Conservation (phyloP, 2,113 vertebrate species). For the Gymnarchus niloticus region DNA sequence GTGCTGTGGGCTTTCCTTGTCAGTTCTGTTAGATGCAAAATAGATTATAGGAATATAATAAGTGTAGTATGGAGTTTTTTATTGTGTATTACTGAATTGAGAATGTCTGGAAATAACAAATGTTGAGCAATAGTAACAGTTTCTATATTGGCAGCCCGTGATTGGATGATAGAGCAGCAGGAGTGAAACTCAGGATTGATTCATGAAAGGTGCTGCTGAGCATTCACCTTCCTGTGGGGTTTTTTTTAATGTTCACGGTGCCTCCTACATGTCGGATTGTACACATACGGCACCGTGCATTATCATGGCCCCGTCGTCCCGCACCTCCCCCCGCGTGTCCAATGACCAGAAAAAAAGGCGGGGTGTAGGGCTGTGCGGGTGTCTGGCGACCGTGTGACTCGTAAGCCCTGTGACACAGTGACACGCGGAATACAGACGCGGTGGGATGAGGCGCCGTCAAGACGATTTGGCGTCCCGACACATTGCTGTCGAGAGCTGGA, state of each 20-base stretch:
- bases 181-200: background rate
- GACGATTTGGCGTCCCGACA: conserved; percentile 13
- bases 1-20: conserved; percentile 44
- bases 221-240: background rate
- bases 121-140: background rate
- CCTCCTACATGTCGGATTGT: background rate
- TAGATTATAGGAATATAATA: background rate
- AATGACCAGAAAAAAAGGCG: background rate
- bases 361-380: conserved; percentile 15
- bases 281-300: background rate
- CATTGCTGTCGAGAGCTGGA: conserved; percentile 32
- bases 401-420: background rate
- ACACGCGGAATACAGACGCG: background rate
- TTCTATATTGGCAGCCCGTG: background rate
- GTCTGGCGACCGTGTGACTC: background rate
- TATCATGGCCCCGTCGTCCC: background rate
- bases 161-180: background rate
- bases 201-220: background rate
- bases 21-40: background rate
- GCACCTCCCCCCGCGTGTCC: background rate
- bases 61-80: background rate
- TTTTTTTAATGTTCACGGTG: background rate
- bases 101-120: background rate
- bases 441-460: background rate
- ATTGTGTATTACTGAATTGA: background rate